Conservation (phyloP, 1,140 invertebrate species). For the Pemphigus obesinymphae region DNA sequence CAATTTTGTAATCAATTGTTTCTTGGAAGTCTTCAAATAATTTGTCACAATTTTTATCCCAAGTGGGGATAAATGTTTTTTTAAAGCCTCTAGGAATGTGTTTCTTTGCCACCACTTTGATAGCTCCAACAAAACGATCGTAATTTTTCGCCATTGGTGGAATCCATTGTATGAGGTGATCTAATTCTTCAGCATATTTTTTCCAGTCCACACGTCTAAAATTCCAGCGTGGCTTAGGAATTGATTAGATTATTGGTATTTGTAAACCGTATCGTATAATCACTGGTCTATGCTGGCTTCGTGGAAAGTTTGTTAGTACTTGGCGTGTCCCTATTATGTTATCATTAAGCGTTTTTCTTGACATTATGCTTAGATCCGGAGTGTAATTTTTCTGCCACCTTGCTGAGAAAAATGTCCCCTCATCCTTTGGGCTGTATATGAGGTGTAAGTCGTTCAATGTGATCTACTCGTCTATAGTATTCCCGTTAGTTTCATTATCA, state of each 20-base stretch:
- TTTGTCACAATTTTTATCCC: too few relatives aligned
- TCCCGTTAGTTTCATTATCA: too few relatives aligned
- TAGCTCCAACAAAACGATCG: too few relatives aligned
- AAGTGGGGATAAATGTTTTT: too few relatives aligned
- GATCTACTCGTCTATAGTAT: neutral
- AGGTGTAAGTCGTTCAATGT: constrained; percentile 46
- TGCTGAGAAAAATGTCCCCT: too few relatives aligned
- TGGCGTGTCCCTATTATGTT: neutral
- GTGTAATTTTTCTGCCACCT: too few relatives aligned
- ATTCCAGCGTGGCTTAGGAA: constrained; percentile 37
- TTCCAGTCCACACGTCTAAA: constrained; percentile 23
- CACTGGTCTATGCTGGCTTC: too few relatives aligned
- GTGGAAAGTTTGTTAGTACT: neutral
- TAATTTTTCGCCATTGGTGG: neutral
- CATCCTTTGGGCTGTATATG: constrained; percentile 39
- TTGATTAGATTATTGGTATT: constrained; percentile 25
- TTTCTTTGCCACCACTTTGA: too few relatives aligned
- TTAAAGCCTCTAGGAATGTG: too few relatives aligned
- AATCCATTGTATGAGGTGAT: neutral
- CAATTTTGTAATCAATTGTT: too few relatives aligned
- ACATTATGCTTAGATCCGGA: too few relatives aligned
- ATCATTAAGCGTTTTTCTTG: neutral
- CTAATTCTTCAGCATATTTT: neutral
- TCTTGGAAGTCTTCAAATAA: too few relatives aligned
- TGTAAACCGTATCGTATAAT: constrained; percentile 9